Evolutionary conservation across 2,113 vertebrate genomes (phyloP), one percentile per base, ranked within the genome.

Genomic region (Xyliphius kryptos): DNA sequence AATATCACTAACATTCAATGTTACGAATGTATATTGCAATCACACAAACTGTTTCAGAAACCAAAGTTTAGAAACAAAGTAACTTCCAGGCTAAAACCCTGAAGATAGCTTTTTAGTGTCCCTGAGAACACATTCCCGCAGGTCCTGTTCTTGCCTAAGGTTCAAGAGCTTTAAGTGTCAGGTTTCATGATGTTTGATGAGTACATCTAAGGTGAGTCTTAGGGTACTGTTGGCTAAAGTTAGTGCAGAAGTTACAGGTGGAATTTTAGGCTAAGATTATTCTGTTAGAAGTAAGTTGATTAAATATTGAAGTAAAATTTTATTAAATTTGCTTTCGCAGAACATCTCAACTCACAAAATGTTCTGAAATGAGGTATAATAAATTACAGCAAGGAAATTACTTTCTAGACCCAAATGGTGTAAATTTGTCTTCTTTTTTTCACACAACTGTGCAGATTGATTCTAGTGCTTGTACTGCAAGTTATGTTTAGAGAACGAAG

Each of bases 81-180:
- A 13, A 37, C 9, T 22, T 11, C 5, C 5, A 49, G 44, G 15
- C 6, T 10, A 13, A 49, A 56, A 36, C 17, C 52, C 17, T 37
- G 2, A 32, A 13, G 32, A 13, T 9, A 1, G 7, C 9, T 19
- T 1, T 6, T 7, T 7, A 17, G 13, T 14, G 41, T 51, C 22
- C n/a, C 5, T 4, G 15, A 36, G 43, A 38, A 26, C 43, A 15
- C 26, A 20, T 8, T 9, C 13, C 44, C 53, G 22, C 11, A 5
- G 52, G 52, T 9, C 2, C 22, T 2, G 41, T 47, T 19, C 16
- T n/a, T 2, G 8, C 13, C 19, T 15, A 17, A 44, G 58, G 37
- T 76, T 79, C 56, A 74, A 66, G 75, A 58, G 69, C 73, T 77
- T 75, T 82, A 76, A 77, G 67, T 70, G 77, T 63, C 67, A 69